A percentile compares a stretch with the other conserved stretches of the same genome.
These are phyloP conservation scores for Thymallus thymallus DNA, from an alignment of 2,113 vertebrate genomes.

Conservation along the genomic window DNA sequence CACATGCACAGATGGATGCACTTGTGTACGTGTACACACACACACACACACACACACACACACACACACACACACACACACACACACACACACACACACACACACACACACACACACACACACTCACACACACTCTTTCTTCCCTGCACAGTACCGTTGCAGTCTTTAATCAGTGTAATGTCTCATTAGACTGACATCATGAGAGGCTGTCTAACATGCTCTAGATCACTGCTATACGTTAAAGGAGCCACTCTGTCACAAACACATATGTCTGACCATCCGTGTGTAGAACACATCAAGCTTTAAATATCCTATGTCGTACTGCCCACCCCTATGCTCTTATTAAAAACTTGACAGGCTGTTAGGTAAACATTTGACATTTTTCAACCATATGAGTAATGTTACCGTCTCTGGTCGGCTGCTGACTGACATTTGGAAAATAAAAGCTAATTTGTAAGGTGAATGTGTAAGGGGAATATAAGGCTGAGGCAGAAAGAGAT, in stretches of 20 bases:
- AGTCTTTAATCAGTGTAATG: slow-evolving; percentile 67
- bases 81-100: too few species aligned
- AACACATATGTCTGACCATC: slow-evolving; percentile 19
- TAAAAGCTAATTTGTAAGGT: not conserved
- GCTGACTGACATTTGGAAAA: not conserved
- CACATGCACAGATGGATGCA: not conserved
- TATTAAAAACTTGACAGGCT: not conserved
- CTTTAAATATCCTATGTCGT: slow-evolving; percentile 39
- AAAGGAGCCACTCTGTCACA: slow-evolving; percentile 45
- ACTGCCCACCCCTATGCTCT: not conserved
- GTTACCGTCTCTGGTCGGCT: not conserved
- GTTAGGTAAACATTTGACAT: slow-evolving; percentile 21
- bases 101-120: not conserved
- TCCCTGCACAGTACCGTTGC: slow-evolving; percentile 40
- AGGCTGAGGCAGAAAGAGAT: not conserved
- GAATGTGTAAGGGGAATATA: not conserved
- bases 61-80: too few species aligned
- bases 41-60: not conserved
- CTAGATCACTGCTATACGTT: slow-evolving; percentile 57
- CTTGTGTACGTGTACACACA: not conserved
- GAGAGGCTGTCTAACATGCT: slow-evolving; percentile 42
- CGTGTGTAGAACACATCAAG: slow-evolving; percentile 17
- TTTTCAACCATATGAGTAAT: not conserved
- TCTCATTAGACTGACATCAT: slow-evolving; percentile 55
- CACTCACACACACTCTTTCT: not conserved